Base-by-base conservation (phyloP, 2,113 vertebrate genomes). In the Thamnaconus septentrionalis region DNA sequence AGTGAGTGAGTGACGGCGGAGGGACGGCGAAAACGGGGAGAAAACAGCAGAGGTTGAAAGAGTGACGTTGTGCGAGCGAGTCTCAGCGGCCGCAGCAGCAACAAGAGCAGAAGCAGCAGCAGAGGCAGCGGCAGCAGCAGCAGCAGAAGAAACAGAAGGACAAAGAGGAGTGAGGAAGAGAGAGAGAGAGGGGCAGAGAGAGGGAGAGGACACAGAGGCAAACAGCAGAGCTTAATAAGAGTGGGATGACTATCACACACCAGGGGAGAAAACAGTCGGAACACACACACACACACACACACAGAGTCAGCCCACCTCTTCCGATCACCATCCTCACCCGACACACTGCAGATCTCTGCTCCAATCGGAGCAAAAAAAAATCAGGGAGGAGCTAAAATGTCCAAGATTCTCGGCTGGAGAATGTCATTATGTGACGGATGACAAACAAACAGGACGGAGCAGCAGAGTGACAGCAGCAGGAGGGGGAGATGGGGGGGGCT, bases 181-280 rank as follows among this genome's bases (percentile, higher is more conserved):
- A 46, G 48, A 43, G 50, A 51, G 45, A 46, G 48, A 40, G 49
- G 57, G 18, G 18, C 18, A 45, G 60, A 57, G 57, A 6, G 47
- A 64, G 59, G 31, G 67, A 65, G 56, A 82, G 76, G 60, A 81
- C 4, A n/a, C 66, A 84, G 84, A 66, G 73, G 66, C 56, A 78
- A 31, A 79, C 69, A 75, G 66, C 81, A 84, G 80, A 71, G 51
- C 77, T 79, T 92, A 92, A 93, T 91, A 71, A 90, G 88, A 92
- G 78, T 49, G 79, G 90, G 87, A 92, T 92, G 90, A 93, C 91
- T 85, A 82, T 87, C 81, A 85, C 76, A 91, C 82, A 85, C 64
- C 79, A 75, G 65, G 64, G 59, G 67, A 81, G 67, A 52, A 78
- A 75, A 87, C 74, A 71, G 63, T 80, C 69, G 74, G 65, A 8